phyloP scores from a whole-genome alignment of 2,888 invertebrate genomes.

The Cephus runcator region DNA sequence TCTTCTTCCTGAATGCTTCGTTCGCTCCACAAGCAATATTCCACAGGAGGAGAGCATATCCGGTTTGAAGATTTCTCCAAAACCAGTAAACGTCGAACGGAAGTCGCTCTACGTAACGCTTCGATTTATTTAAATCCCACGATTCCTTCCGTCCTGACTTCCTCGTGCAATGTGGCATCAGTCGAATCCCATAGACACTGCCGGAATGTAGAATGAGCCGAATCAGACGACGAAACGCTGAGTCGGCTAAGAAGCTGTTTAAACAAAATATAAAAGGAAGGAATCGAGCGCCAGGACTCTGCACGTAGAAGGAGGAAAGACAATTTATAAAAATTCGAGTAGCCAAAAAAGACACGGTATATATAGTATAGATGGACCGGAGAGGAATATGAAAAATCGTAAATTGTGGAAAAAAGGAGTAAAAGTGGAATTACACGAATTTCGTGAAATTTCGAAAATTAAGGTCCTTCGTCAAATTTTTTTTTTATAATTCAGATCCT shows the following conservation, averaged over 20 bases:
- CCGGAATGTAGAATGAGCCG: conserved; percentile 32
- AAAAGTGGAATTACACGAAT: not conserved
- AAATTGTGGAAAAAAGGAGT: not conserved
- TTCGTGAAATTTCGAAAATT: not conserved
- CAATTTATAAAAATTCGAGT: conserved; percentile 23
- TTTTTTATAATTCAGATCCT: not conserved
- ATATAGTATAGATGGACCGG: conserved; percentile 25
- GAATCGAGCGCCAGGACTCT: not conserved
- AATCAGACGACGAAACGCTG: conserved; percentile 24
- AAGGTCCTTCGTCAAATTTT: not conserved
- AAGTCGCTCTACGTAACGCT: not conserved
- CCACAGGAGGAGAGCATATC: no score
- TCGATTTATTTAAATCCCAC: conserved; percentile 32
- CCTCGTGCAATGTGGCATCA: conserved; percentile 15
- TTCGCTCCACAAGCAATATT: no score
- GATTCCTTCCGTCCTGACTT: conserved; percentile 16
- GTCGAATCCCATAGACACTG: conserved; percentile 36
- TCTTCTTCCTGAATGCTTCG: not conserved
- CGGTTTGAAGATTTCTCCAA: no score
- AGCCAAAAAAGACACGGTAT: conserved; percentile 8
- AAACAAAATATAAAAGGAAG: conserved; percentile 22
- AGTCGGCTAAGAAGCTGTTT: conserved; percentile 29
- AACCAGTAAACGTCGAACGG: no score
- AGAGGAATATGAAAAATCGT: not conserved
- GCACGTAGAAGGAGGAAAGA: conserved; percentile 2